A percentile compares a stretch with the other conserved stretches of the same genome.
Conservation (phyloP, 2,113 vertebrate genomes). For the human (Homo sapiens) region DNA sequence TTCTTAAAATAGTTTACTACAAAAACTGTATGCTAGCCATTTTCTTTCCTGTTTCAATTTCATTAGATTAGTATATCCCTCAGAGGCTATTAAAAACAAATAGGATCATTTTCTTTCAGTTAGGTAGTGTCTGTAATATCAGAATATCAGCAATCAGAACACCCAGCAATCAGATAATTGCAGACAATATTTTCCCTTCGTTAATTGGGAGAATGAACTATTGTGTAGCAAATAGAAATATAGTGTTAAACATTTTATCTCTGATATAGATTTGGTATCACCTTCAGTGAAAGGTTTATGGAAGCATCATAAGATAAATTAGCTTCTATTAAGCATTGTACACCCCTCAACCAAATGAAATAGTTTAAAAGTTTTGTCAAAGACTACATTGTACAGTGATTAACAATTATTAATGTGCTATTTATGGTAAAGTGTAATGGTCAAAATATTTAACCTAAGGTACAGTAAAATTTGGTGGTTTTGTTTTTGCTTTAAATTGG, state of each 20-base stretch:
- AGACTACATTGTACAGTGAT: neutral
- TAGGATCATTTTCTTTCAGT: neutral
- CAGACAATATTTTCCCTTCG: slow-evolving; percentile 13
- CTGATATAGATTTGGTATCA: slow-evolving; percentile 28
- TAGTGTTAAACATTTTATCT: slow-evolving; percentile 23
- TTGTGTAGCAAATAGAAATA: neutral
- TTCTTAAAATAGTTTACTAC: neutral
- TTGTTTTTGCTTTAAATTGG: slow-evolving; percentile 72
- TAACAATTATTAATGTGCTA: slow-evolving; percentile 61
- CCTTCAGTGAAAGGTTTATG: slow-evolving; percentile 21
- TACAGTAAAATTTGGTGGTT: slow-evolving; percentile 47
- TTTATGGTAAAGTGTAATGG: slow-evolving; percentile 31
- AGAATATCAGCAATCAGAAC: neutral
- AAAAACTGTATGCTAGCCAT: neutral
- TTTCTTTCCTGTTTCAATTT: neutral
- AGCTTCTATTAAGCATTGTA: neutral
- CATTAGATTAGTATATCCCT: neutral
- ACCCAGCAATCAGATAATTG: neutral
- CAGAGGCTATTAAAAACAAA: neutral
- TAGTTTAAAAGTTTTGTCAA: slow-evolving; percentile 40
- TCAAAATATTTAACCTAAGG: slow-evolving; percentile 63
- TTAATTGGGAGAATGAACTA: slow-evolving; percentile 47
- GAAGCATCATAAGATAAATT: slow-evolving; percentile 43
- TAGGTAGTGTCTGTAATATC: neutral
- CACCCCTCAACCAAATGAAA: slow-evolving; percentile 2